Evolutionary conservation across 1,140 invertebrate genomes (phyloP).

Genomic region (Drosophila sturtevanti): DNA sequence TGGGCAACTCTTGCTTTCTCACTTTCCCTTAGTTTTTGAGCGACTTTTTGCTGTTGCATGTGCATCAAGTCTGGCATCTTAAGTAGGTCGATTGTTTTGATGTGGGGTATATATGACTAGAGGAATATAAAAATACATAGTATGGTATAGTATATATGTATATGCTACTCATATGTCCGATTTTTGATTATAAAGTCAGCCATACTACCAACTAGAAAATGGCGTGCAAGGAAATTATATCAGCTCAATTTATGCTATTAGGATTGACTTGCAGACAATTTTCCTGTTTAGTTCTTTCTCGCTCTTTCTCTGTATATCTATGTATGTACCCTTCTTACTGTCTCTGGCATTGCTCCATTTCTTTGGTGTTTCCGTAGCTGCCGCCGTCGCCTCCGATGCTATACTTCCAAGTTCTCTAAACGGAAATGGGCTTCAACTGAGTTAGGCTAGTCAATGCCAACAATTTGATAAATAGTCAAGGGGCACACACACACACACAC

Average conservation of each 20-base stretch:
- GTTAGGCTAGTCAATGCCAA: constrained; percentile 26
- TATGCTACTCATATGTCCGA: constrained; percentile 4
- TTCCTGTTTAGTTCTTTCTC: not conserved
- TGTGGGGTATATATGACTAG: constrained; percentile 36
- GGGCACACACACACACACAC: constrained; percentile 19
- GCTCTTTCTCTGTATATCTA: not conserved
- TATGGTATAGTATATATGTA: not conserved
- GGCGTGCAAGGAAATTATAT: constrained; percentile 65
- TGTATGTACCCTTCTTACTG: not conserved
- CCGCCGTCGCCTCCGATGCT: not conserved
- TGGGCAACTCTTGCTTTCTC: not conserved
- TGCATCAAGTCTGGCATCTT: constrained; percentile 46
- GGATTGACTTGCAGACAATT: constrained; percentile 48
- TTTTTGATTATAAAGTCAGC: constrained; percentile 34
- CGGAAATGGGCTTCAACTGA: constrained; percentile 51
- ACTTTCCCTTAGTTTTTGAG: constrained; percentile 6
- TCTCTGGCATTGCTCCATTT: constrained; percentile 11
- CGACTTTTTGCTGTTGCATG: constrained; percentile 46
- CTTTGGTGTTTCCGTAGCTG: constrained; percentile 18
- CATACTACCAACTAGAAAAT: constrained; percentile 29
- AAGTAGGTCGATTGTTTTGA: constrained; percentile 66
- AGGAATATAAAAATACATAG: constrained; percentile 2
- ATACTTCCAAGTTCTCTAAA: not conserved
- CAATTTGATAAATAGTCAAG: constrained; percentile 45
- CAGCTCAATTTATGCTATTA: constrained; percentile 63